Conservation (phyloP, 1,140 invertebrate genomes). For the Zaprionus inermis region DNA sequence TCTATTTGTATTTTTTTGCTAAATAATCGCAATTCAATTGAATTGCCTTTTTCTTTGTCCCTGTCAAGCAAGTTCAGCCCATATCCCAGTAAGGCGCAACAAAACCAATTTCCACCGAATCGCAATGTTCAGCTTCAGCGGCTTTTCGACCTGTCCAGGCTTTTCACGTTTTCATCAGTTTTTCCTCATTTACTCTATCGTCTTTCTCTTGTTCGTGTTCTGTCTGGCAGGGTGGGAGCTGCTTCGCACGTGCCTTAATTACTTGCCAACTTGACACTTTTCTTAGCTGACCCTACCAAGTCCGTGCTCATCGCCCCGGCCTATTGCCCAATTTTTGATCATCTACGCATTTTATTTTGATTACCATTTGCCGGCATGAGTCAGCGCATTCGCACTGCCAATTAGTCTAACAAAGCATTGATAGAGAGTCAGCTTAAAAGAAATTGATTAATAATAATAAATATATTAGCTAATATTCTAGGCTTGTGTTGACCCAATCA, state of each 20-base stretch:
- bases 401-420: not conserved
- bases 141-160: slow-evolving; percentile 35
- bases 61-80: slow-evolving; percentile 17
- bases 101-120: no score
- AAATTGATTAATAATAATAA: no score
- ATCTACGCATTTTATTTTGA: slow-evolving; percentile 59
- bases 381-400: slow-evolving; percentile 38
- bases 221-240: not conserved
- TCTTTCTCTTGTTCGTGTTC: slow-evolving; percentile 22
- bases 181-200: slow-evolving; percentile 34
- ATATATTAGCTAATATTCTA: no score
- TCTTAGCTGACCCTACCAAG: not conserved
- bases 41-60: slow-evolving; percentile 27
- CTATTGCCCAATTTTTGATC: slow-evolving; percentile 21
- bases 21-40: slow-evolving; percentile 66
- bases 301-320: not conserved
- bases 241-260: slow-evolving; percentile 54
- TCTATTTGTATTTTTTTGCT: slow-evolving; percentile 35
- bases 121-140: slow-evolving; percentile 1
- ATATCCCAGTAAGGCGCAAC: no score
- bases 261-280: slow-evolving; percentile 44
- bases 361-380: slow-evolving; percentile 53
- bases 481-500: no score
- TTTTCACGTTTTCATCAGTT: no score
- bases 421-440: not conserved